phyloP scores from a whole-genome alignment of 2,888 invertebrate species.

The Cryptosula pallasiana region DNA sequence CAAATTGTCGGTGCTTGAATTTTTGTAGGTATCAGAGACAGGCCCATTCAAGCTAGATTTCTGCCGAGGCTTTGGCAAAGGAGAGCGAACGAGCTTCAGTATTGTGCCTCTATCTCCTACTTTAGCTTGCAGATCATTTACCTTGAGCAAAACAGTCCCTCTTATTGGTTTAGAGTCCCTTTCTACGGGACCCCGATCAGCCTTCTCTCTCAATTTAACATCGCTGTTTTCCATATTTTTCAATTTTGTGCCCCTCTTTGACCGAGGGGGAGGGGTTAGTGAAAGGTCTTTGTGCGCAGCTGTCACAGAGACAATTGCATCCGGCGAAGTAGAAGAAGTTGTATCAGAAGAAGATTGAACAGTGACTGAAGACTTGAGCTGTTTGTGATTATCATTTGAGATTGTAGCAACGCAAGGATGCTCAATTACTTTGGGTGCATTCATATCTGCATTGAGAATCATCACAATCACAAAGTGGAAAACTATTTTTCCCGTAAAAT shows the following conservation, averaged over 20 bases:
- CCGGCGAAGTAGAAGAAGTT: no score
- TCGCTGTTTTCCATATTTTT: no score
- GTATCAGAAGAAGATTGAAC: neutral
- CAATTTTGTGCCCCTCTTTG: no score
- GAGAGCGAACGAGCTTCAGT: neutral
- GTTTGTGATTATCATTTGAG: neutral
- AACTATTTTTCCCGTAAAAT: no score
- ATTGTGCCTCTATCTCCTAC: neutral
- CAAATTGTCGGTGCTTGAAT: neutral
- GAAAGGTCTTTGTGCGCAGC: no score
- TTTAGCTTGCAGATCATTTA: neutral
- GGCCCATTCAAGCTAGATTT: neutral
- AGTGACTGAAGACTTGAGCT: neutral
- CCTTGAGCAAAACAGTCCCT: neutral
- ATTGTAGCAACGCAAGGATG: neutral
- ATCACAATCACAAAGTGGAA: no score
- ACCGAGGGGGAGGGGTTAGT: no score
- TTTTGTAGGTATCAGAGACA: neutral
- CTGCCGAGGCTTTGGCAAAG: neutral
- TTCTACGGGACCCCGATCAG: neutral
- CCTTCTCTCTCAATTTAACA: neutral
- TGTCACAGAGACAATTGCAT: no score
- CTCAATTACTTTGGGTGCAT: neutral
- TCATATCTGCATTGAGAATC: no score
- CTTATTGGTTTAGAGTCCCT: neutral